Percentiles rank a stretch among this genome's conserved stretches.
These are phyloP conservation scores for Bettongia penicillata DNA, from an alignment of 2,113 vertebrate species.

Conservation along the genomic window DNA sequence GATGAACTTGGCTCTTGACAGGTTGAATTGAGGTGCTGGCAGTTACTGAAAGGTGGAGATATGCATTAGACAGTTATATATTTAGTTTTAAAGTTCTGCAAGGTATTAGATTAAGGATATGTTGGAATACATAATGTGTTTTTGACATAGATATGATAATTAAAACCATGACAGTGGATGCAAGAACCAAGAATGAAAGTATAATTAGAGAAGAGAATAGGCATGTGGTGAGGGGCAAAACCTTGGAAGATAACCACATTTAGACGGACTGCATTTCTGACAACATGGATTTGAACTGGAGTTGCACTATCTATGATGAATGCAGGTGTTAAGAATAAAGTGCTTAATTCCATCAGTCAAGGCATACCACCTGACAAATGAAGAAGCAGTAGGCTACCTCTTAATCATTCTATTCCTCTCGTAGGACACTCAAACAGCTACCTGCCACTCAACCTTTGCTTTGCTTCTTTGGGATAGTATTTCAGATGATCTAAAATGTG, in stretches of 20 bases:
- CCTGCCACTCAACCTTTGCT: not conserved
- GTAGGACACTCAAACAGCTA: not conserved
- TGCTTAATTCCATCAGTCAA: not conserved
- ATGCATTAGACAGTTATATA: not conserved
- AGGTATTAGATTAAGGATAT: not conserved
- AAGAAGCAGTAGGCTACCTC: not conserved
- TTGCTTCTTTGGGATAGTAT: not conserved
- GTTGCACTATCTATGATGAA: not conserved
- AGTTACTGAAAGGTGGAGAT: not conserved
- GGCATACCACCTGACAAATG: not conserved
- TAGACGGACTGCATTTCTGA: not conserved
- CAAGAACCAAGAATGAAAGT: not conserved
- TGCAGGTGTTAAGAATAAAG: not conserved
- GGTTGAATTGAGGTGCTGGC: not conserved
- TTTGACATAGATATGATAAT: not conserved
- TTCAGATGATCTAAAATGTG: not conserved
- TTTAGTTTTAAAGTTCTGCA: not conserved
- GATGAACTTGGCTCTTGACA: not conserved
- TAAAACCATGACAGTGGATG: not conserved
- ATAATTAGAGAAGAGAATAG: not conserved
- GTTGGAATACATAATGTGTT: not conserved
- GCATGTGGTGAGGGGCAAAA: rapidly evolving
- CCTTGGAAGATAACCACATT: not conserved
- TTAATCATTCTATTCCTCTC: not conserved
- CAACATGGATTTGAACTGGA: not conserved